Evolutionary conservation across 2,888 invertebrate species (phyloP).

Genomic region (Melieria picta): DNA sequence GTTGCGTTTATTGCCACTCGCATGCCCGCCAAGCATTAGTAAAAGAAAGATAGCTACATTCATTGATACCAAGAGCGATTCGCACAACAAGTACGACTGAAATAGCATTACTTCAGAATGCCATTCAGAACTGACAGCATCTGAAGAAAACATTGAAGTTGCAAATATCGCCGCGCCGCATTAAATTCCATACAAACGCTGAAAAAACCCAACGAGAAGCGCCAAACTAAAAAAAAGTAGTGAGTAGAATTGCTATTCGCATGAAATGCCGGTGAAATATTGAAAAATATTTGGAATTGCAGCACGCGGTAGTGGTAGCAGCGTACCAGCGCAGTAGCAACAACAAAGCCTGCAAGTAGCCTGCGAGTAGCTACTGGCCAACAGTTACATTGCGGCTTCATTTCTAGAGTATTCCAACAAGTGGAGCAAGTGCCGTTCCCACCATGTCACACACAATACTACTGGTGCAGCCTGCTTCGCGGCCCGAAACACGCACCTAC

Average conservation of each 20-base stretch:
- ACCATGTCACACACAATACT: slow-evolving; percentile 93
- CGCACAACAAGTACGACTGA: not conserved
- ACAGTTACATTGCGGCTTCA: not conserved
- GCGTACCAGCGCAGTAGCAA: not conserved
- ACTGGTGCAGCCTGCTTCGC: slow-evolving; percentile 90
- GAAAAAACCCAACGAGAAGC: not conserved
- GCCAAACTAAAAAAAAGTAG: not conserved
- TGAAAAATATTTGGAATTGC: not conserved
- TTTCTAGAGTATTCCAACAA: slow-evolving; percentile 9
- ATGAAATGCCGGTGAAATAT: not conserved
- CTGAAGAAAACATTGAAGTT: slow-evolving; percentile 13
- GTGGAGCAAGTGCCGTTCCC: not conserved
- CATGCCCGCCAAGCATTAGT: not conserved
- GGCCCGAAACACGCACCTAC: slow-evolving; percentile 96
- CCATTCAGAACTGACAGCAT: slow-evolving; percentile 21
- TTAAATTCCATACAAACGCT: not conserved
- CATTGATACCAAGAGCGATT: not conserved
- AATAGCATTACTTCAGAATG: slow-evolving; percentile 1
- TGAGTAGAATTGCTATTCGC: not conserved
- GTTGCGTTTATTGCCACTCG: not conserved
- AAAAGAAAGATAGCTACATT: slow-evolving; percentile 5
- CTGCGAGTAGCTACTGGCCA: slow-evolving; percentile 14
- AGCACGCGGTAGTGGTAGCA: not conserved
- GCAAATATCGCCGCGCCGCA: not conserved
- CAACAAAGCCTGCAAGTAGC: slow-evolving; percentile 9